phyloP scores from a whole-genome alignment of 1,140 invertebrate genomes.

The Magallana angulata region DNA sequence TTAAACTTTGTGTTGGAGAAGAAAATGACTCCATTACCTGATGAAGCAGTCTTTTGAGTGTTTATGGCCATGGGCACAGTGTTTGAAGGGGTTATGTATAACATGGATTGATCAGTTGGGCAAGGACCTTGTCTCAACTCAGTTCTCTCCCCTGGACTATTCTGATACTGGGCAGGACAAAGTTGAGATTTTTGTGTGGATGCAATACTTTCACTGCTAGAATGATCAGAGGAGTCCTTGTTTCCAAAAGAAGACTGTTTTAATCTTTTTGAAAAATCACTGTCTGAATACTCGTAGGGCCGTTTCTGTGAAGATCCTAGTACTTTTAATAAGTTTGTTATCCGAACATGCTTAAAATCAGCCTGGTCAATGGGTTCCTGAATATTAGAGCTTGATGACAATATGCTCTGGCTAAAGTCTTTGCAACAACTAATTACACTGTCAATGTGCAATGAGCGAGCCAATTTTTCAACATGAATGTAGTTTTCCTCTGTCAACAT shows the following conservation, averaged over 20 bases:
- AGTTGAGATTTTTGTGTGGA: not conserved
- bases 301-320: not conserved
- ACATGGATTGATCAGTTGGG: not conserved
- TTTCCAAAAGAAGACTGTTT: not conserved
- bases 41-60: not conserved
- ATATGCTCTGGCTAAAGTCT: constrained; percentile 30
- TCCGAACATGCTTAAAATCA: constrained; percentile 25
- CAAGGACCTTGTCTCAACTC: not conserved
- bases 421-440: constrained; percentile 35
- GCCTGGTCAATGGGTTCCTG: not conserved
- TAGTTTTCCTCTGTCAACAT: constrained; percentile 41
- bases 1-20: not conserved
- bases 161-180: not conserved
- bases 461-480: constrained; percentile 36
- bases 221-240: not conserved
- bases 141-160: not conserved
- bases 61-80: not conserved
- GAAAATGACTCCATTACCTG: not conserved
- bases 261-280: not conserved
- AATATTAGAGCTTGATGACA: not conserved
- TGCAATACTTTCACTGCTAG: not conserved
- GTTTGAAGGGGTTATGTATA: not conserved
- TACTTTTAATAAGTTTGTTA: not conserved
- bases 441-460: constrained; percentile 39
- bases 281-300: not conserved